Base-by-base conservation (phyloP, 2,113 vertebrate species). In the Drymodes brunneopygia region DNA sequence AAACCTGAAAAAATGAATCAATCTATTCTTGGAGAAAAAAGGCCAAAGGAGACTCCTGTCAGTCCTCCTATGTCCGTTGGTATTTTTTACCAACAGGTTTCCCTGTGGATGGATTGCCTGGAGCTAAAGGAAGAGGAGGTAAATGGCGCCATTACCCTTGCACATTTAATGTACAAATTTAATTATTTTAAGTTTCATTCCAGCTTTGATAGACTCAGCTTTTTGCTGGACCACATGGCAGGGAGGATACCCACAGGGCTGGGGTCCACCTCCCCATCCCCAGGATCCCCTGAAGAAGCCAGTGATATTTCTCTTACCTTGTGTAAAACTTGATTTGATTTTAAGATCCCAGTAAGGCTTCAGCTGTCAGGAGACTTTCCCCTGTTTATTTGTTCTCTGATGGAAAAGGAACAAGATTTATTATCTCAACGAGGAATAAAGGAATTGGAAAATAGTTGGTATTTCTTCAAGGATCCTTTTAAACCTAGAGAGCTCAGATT, bases 331-430 rank as follows among this genome's bases (percentile, higher is more conserved):
- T 36, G 0, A 40, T 65, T 75, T 81, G 21, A n/a, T 78, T 85
- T 85, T 28, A 75, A 82, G 75, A 47, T 45, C 11, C 20, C 40
- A 38, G 16, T 11, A 67, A 82, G 20, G 19, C 48, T 88, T 86
- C 0, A 0, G 72, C 33, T 96, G 29, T 44, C 0, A 0, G 14
- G 62, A 51, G 15, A 56, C 7, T 42, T 56, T 36, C 7, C 24
- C 3, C 35, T 64, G 8, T 60, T 91, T 91, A 33, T 72, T 82
- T 71, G 16, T 81, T 74, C 51, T 58, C 38, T 4, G 7, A 22
- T 64, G n/a, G n/a, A 81, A 90, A 81, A 90, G 28, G 27, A 79
- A 25, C 33, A 62, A 94, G 53, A 47, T 72, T 88, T 77, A 64
- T 51, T 33, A 29, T 47, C 35, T 35, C 71, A 36, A 22, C 0